These are phyloP conservation scores for Herpetotheres cachinnans DNA, from an alignment of 2,113 vertebrate genomes.

Conservation along the genomic window DNA sequence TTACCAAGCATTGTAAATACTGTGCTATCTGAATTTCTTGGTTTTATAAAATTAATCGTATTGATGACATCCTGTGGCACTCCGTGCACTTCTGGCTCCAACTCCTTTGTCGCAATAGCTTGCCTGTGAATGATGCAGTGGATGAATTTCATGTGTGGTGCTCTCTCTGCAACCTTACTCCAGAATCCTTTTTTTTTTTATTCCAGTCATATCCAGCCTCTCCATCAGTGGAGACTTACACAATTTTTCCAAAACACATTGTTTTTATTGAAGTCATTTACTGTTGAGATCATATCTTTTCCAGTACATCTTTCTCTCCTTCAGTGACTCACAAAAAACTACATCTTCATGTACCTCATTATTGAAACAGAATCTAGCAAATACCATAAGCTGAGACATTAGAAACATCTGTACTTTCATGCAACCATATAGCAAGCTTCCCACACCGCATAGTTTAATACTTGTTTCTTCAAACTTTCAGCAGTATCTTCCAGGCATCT, in stretches of 20 bases:
- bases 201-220: neutral
- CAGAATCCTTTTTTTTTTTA: neutral
- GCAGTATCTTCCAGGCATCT: neutral
- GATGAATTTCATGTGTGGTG: neutral
- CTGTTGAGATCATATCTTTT: neutral
- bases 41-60: neutral
- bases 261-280: neutral
- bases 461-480: neutral
- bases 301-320: neutral
- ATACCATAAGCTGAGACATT: neutral
- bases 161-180: neutral
- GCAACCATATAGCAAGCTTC: neutral
- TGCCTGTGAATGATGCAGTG: neutral
- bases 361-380: neutral
- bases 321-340: neutral
- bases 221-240: neutral
- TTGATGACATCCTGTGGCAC: neutral
- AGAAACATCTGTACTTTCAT: neutral
- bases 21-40: neutral
- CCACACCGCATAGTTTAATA: neutral
- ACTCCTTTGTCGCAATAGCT: neutral
- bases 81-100: neutral
- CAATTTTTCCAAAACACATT: neutral
- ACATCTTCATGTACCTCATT: neutral
- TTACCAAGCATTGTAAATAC: neutral